Conservation (phyloP, 2,888 invertebrate genomes). For the Andrena trimmerana region DNA sequence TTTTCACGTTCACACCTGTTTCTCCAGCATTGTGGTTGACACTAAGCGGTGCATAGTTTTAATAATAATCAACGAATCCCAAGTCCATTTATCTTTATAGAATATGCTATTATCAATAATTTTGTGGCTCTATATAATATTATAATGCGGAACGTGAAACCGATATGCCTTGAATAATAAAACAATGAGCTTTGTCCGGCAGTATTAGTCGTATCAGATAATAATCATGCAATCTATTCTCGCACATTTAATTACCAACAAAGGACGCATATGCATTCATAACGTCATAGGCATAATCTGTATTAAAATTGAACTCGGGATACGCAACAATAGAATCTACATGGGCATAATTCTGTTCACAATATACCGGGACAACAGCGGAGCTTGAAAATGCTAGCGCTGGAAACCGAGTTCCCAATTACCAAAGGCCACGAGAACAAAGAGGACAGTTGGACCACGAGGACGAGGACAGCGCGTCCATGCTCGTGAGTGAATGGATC, state of each 20-base stretch:
- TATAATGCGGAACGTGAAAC: too few species aligned
- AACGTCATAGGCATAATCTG: background rate
- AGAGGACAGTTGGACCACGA: background rate
- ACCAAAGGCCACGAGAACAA: slow-evolving; percentile 2
- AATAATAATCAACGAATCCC: too few species aligned
- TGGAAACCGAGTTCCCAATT: background rate
- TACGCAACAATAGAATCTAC: background rate
- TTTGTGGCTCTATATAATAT: too few species aligned
- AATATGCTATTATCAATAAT: too few species aligned
- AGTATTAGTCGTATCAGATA: background rate
- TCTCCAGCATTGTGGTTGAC: too few species aligned
- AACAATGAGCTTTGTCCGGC: too few species aligned
- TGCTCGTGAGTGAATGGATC: slow-evolving; percentile 8
- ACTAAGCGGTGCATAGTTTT: too few species aligned
- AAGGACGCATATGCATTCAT: background rate
- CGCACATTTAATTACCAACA: background rate
- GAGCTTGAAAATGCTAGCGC: background rate
- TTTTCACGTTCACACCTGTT: too few species aligned
- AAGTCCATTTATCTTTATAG: too few species aligned
- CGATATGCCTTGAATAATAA: too few species aligned
- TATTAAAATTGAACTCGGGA: background rate
- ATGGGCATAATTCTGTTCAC: background rate
- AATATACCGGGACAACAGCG: background rate
- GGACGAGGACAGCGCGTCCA: background rate
- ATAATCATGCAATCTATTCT: background rate